Evolutionary conservation across 1,140 invertebrate genomes (phyloP), one percentile per base, ranked within the genome.

Genomic region (Papilio aristodemus): DNA sequence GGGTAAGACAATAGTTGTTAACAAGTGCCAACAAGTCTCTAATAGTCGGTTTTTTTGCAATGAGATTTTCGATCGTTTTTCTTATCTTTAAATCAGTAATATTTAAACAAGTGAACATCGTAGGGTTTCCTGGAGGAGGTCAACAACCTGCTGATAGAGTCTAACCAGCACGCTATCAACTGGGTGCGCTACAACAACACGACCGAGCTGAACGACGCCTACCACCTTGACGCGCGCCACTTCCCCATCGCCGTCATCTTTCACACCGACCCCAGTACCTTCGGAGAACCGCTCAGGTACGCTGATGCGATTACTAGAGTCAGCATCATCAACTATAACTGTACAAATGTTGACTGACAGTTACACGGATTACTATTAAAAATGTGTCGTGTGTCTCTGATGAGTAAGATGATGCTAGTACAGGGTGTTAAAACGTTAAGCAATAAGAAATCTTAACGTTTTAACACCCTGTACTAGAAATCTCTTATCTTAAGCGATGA

Each of bases 201-300:
- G 69, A 94, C 94, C 57, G 94, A 95, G 71, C 90, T 96, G 57
- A 92, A 95, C 63, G 94, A 94, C 43, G 93, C 94, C 10, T 95
- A 95, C 81, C 95, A 94, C 93, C 92, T 91, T 74, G 92, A 94
- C 75, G 93, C 95, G 0, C 91, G 91, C 68, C 93, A 92, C 67
- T 93, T 96, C 71, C 94, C 94, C 14, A 87, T 95, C 41, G 95
- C 95, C 17, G 92, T 96, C 41, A 93, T 96, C 69, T 95, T 96
- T 75, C 89, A 92, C 62, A 87, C 85, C 1, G 90, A 92, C 66
- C 91, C 91, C 17, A 85, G 80, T 32, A 76, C 80, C 7, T 80
- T 74, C 50, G 93, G 93, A 22, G 92, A 94, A 77, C 89, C 91
- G 36, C 88, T 95, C 54, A 92, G 92, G 94, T 95, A 64, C 9